These are phyloP conservation scores for Eupithecia centaureata DNA, from an alignment of 2,888 invertebrate genomes.

Conservation along the genomic window DNA sequence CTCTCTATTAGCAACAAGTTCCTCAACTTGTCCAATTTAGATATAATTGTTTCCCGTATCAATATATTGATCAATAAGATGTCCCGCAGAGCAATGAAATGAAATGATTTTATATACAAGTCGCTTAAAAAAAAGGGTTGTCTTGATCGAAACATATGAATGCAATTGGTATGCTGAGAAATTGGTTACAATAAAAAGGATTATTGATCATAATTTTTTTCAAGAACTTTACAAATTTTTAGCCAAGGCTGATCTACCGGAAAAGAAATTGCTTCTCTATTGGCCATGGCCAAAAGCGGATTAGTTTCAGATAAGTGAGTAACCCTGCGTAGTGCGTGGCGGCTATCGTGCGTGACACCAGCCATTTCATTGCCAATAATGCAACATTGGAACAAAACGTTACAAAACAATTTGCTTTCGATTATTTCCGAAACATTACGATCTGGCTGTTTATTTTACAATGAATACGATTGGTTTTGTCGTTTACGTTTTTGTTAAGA, in stretches of 20 bases:
- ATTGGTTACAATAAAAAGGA: conserved; percentile 2
- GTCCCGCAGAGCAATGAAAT: conserved; percentile 11
- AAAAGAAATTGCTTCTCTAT: background rate
- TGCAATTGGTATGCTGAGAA: background rate
- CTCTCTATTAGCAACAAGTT: background rate
- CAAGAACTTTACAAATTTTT: background rate
- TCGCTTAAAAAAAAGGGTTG: background rate
- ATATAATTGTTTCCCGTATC: conserved; percentile 11
- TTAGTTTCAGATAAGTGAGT: background rate
- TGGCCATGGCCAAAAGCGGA: background rate
- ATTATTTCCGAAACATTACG: conserved; percentile 45
- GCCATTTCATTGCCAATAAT: conserved; percentile 62
- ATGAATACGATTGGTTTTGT: conserved; percentile 1
- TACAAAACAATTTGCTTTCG: conserved; percentile 54
- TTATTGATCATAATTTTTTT: background rate
- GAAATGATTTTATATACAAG: background rate
- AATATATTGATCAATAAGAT: conserved; percentile 14
- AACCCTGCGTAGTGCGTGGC: conserved; percentile 20
- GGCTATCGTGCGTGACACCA: conserved; percentile 35
- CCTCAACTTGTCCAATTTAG: conserved; percentile 11
- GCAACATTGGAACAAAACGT: conserved; percentile 49
- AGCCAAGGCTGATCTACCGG: background rate
- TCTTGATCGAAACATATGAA: background rate
- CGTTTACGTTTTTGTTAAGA: background rate
- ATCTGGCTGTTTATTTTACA: conserved; percentile 26